Percentiles rank a stretch among this genome's conserved stretches.
These are phyloP conservation scores for Meriones psammophilus DNA, from an alignment of 2,797 vertebrate species.

Conservation along the genomic window DNA sequence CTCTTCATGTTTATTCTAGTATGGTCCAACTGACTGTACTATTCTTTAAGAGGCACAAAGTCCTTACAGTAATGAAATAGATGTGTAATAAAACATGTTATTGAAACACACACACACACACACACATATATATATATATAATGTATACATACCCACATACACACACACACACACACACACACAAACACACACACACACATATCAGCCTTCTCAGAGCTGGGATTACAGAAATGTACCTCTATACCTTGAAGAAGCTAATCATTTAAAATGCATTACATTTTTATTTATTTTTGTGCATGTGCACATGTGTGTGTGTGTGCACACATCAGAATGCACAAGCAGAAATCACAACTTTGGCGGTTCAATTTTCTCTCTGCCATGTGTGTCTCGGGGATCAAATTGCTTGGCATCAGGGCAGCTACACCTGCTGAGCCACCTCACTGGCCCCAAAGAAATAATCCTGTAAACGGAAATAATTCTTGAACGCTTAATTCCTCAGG, in stretches of 20 bases:
- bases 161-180: too few species aligned
- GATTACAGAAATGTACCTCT: too few species aligned
- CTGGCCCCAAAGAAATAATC: neutral
- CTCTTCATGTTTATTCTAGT: slow-evolving; percentile 1
- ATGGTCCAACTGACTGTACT: neutral
- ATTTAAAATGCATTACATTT: neutral
- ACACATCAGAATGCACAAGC: neutral
- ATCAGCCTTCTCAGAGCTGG: neutral
- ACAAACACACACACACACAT: neutral
- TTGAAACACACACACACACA: neutral
- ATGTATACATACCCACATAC: too few species aligned
- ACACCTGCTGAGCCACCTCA: neutral
- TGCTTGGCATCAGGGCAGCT: neutral
- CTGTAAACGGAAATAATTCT: neutral
- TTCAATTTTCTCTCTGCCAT: neutral
- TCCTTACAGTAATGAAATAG: slow-evolving; percentile 6
- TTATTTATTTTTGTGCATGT: neutral
- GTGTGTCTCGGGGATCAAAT: neutral
- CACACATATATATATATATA: neutral
- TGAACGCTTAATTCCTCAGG: neutral
- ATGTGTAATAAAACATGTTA: slow-evolving; percentile 25
- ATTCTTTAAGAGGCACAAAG: slow-evolving; percentile 3
- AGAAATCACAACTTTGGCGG: neutral
- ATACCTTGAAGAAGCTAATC: neutral
- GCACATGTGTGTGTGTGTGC: neutral